phyloP scores from a whole-genome alignment of 2,888 invertebrate species.

The Ceramica pisi region DNA sequence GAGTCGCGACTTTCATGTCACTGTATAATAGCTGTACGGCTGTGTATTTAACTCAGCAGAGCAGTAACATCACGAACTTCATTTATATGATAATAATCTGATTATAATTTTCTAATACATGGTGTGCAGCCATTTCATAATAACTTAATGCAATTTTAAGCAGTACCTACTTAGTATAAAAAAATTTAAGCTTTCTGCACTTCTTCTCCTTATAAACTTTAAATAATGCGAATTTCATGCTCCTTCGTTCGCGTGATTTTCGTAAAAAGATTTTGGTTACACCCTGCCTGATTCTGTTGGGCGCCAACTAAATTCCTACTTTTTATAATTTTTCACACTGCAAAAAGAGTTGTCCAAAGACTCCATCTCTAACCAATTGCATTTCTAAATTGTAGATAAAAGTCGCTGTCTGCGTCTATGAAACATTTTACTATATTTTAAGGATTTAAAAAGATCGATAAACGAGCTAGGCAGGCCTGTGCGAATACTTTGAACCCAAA shows the following conservation, averaged over 20 bases:
- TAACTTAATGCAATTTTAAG: no score
- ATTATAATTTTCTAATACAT: conserved; percentile 9
- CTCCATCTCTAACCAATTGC: background rate
- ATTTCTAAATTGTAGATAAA: no score
- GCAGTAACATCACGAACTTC: conserved; percentile 50
- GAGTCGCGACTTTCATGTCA: conserved; percentile 54
- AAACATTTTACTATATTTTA: no score
- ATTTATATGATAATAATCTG: conserved; percentile 27
- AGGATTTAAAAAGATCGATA: background rate
- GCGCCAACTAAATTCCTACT: background rate
- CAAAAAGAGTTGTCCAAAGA: background rate
- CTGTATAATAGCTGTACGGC: conserved; percentile 9
- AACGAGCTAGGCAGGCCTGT: background rate
- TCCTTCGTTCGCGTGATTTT: no score
- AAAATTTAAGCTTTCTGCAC: no score
- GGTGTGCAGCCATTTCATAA: background rate
- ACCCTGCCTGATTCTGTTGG: conserved; percentile 15
- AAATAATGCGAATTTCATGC: no score
- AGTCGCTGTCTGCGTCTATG: no score
- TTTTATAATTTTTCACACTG: background rate
- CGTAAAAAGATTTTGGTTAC: background rate
- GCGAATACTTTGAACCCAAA: no score
- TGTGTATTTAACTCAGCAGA: conserved; percentile 29
- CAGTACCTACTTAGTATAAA: no score
- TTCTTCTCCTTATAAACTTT: no score